Evolutionary conservation across 2,113 vertebrate species (phyloP).

Genomic region (Meles meles): DNA sequence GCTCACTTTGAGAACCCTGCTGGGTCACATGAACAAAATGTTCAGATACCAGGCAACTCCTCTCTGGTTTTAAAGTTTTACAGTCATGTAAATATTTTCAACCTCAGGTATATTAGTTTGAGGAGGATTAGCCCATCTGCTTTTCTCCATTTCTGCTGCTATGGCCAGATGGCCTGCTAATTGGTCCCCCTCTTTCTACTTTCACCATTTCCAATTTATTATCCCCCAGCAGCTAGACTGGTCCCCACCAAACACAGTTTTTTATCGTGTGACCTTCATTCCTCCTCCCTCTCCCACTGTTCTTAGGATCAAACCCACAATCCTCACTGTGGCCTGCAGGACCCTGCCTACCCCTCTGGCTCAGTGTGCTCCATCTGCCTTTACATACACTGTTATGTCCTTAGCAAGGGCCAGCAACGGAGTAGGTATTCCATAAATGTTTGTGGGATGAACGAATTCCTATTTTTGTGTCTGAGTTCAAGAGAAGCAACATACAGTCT

Average conservation of each 20-base stretch:
- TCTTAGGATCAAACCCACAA: neutral
- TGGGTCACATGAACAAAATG: neutral
- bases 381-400: neutral
- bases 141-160: neutral
- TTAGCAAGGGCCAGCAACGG: neutral
- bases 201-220: neutral
- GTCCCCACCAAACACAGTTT: neutral
- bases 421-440: neutral
- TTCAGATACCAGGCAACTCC: neutral
- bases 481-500: neutral
- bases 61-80: neutral
- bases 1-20: neutral
- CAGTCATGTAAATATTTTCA: neutral
- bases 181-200: neutral
- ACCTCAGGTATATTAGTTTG: neutral
- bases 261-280: neutral
- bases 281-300: neutral
- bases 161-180: neutral
- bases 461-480: neutral
- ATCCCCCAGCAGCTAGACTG: neutral
- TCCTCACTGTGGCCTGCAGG: neutral
- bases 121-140: neutral
- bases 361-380: neutral
- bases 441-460: neutral
- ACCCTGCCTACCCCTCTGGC: neutral